Conservation (phyloP, 2,888 invertebrate species). For the Invenusta paracnida region DNA sequence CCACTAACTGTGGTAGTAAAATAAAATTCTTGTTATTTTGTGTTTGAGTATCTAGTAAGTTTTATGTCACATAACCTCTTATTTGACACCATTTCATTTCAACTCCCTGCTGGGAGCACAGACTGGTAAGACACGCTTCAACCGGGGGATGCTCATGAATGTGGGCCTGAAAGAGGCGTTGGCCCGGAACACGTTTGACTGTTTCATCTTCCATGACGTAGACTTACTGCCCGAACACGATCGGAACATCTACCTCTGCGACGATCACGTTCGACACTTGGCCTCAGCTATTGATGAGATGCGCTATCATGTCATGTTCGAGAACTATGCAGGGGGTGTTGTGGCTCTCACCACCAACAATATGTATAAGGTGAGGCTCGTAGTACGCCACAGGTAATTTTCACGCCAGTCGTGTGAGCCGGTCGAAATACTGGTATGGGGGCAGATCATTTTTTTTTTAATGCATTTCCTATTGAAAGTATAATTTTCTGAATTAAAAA, state of each 20-base stretch:
- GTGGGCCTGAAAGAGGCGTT: slow-evolving; percentile 54
- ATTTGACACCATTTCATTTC: no score
- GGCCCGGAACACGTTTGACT: slow-evolving; percentile 51
- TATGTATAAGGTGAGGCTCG: slow-evolving; percentile 56
- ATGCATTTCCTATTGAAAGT: no score
- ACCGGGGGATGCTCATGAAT: slow-evolving; percentile 56
- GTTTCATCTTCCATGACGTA: slow-evolving; percentile 59
- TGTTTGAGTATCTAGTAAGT: no score
- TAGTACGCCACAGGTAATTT: no score
- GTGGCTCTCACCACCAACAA: slow-evolving; percentile 60
- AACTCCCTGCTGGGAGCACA: no score
- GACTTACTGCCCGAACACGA: slow-evolving; percentile 62
- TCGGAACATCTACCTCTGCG: slow-evolving; percentile 60
- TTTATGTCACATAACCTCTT: no score
- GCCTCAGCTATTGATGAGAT: slow-evolving; percentile 61
- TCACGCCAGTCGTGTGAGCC: no score
- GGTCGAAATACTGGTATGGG: no score
- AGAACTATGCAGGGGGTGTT: slow-evolving; percentile 62
- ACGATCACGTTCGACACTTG: slow-evolving; percentile 58
- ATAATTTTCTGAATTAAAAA: no score
- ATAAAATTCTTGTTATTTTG: no score
- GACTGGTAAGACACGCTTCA: slow-evolving; percentile 52
- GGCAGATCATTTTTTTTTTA: no score
- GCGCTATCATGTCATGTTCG: slow-evolving; percentile 62
- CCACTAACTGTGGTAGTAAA: no score